phyloP scores from a whole-genome alignment of 2,113 vertebrate genomes.

The Callionymus lyra region DNA sequence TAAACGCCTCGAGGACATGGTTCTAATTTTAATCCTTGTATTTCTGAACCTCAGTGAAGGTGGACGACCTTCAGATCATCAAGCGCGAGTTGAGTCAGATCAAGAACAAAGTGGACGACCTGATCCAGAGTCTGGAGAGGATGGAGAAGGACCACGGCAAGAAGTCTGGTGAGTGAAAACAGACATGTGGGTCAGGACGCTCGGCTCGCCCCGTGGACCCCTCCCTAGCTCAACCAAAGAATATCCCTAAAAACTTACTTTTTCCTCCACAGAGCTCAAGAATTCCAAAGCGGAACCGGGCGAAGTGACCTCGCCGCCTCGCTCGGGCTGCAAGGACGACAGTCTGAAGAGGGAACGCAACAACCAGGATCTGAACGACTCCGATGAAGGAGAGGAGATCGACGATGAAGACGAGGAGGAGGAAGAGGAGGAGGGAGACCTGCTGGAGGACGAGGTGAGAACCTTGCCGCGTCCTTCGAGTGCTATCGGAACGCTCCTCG shows the following conservation, averaged over 20 bases:
- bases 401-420: constrained; percentile 17
- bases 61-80: constrained; percentile 60
- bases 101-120: constrained; percentile 59
- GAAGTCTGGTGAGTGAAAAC: constrained; percentile 47
- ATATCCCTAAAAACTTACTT: too few species aligned
- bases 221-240: too few species aligned
- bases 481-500: neutral
- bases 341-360: constrained; percentile 65
- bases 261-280: constrained; percentile 63
- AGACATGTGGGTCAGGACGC: too few species aligned
- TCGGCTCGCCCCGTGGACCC: too few species aligned
- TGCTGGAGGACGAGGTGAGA: constrained; percentile 69
- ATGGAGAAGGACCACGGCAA: constrained; percentile 83
- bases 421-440: constrained; percentile 60
- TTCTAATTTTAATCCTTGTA: too few species aligned
- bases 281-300: constrained; percentile 60
- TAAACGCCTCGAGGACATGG: too few species aligned
- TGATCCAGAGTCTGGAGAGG: constrained; percentile 68
- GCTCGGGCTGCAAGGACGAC: constrained; percentile 63
- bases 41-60: constrained; percentile 50
- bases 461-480: neutral
- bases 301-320: constrained; percentile 56
- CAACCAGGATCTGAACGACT: constrained; percentile 69
- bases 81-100: constrained; percentile 58
- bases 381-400: constrained; percentile 65